These are phyloP conservation scores for Benitochromis conjunctus DNA, from an alignment of 2,113 vertebrate genomes.

Conservation along the genomic window DNA sequence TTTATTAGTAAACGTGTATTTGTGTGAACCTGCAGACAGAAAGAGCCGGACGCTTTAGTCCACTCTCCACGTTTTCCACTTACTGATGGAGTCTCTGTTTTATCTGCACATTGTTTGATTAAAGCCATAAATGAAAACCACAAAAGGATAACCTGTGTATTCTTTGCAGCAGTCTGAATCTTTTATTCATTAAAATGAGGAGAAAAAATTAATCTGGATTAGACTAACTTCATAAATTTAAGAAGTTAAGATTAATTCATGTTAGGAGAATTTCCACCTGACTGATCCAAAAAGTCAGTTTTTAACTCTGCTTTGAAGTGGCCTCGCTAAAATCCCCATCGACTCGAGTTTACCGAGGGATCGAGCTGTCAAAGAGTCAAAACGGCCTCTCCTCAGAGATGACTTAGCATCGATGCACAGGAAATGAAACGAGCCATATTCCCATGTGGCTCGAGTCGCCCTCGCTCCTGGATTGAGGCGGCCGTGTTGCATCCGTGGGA, in stretches of 20 bases:
- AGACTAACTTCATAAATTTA: neutral
- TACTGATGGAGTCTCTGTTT: neutral
- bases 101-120: neutral
- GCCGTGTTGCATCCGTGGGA: neutral
- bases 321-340: slow-evolving; percentile 60
- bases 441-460: neutral
- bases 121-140: neutral
- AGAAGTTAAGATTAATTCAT: neutral
- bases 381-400: neutral
- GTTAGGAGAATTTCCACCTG: neutral
- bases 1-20: neutral
- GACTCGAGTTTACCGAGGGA: slow-evolving; percentile 73
- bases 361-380: neutral
- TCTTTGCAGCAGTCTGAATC: neutral
- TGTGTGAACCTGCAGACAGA: neutral
- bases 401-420: neutral
- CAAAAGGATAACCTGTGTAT: neutral
- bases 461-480: neutral
- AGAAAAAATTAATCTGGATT: neutral
- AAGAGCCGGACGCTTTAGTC: neutral
- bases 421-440: slow-evolving; percentile 21
- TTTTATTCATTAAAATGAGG: neutral
- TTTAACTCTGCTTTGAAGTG: neutral
- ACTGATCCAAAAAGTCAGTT: neutral
- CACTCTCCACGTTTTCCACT: neutral